Evolutionary conservation across 23 tunicate species (phyloP).

Genomic region (Styela plicata): DNA sequence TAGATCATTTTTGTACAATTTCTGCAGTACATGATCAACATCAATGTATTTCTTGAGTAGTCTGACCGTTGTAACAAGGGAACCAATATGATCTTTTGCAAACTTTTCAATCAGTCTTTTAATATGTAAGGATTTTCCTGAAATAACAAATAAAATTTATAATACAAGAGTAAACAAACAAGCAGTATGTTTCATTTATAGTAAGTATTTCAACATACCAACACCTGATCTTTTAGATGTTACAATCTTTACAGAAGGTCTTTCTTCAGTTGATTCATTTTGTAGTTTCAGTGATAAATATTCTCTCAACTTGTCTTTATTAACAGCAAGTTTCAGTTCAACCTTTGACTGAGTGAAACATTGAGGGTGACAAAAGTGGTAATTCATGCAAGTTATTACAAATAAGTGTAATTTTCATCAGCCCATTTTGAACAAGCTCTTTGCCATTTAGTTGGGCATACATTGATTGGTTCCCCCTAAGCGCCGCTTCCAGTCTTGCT

Average conservation of each 20-base stretch:
- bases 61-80: conserved; percentile 28
- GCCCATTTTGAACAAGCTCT: too few species aligned
- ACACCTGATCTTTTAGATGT: conserved; percentile 10
- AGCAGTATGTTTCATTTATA: background rate
- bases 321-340: background rate
- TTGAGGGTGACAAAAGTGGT: too few species aligned
- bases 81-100: conserved; percentile 1
- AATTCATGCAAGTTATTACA: too few species aligned
- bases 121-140: conserved; percentile 67
- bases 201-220: background rate
- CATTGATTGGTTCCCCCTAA: too few species aligned
- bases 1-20: background rate
- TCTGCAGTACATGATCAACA: conserved; percentile 15
- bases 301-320: background rate
- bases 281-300: background rate
- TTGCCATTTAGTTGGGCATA: too few species aligned
- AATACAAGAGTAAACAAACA: too few species aligned
- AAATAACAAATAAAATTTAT: background rate
- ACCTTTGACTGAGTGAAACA: background rate
- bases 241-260: background rate
- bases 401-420: too few species aligned
- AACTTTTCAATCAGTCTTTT: conserved; percentile 20
- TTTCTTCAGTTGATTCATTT: background rate
- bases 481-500: too few species aligned
- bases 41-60: conserved; percentile 36